Evolutionary conservation across 2,797 vertebrate genomes (phyloP).

Genomic region (Peromyscus melanophrys): DNA sequence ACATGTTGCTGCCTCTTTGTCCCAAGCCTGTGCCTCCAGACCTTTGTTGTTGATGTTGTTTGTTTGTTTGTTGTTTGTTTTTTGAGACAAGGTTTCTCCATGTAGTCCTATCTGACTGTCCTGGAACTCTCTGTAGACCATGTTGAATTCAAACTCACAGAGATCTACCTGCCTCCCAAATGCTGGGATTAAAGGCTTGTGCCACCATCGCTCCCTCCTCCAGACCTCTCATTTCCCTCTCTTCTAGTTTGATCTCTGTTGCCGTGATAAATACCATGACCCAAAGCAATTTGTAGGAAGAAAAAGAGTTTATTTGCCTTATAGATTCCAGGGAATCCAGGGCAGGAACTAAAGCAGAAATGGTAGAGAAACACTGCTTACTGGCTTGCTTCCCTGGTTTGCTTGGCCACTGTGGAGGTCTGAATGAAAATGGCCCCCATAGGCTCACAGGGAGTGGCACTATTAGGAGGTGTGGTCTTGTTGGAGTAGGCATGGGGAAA

Average conservation of each 20-base stretch:
- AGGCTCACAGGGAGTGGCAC: not conserved
- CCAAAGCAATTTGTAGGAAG: not conserved
- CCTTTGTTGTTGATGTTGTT: not conserved
- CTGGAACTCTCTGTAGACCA: not conserved
- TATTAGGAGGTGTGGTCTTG: not conserved
- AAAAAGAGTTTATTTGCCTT: not conserved
- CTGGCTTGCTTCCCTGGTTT: not conserved
- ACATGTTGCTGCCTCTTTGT: not conserved
- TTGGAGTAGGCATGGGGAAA: not conserved
- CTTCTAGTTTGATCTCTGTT: too few relatives aligned
- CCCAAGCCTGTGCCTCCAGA: not conserved
- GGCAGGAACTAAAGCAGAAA: not conserved
- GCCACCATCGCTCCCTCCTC: not conserved
- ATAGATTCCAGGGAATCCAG: not conserved
- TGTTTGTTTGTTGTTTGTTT: too few relatives aligned
- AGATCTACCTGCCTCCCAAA: not conserved
- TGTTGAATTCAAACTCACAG: not conserved
- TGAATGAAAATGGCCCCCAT: not conserved
- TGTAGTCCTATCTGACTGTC: not conserved
- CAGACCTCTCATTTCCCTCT: not conserved
- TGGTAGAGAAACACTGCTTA: not conserved
- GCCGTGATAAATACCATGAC: not conserved
- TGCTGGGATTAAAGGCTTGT: not conserved
- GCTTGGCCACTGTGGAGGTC: too few relatives aligned
- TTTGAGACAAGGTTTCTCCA: not conserved